phyloP scores from a whole-genome alignment of 2,113 vertebrate species.

The Sebastes fasciatus region DNA sequence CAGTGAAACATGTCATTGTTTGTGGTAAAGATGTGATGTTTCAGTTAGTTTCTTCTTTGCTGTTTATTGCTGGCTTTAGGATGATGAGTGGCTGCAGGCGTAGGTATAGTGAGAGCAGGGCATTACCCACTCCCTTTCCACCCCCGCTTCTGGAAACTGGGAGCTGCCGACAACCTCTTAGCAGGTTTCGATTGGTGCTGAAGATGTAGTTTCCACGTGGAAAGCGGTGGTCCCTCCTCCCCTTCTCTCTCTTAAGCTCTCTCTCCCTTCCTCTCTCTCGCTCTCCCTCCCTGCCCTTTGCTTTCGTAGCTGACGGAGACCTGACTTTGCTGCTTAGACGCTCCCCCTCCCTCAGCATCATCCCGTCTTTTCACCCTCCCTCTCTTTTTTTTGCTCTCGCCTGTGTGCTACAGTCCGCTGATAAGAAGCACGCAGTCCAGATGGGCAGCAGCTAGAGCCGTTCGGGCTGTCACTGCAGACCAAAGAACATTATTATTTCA shows the following conservation, averaged over 20 bases:
- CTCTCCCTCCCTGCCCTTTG: conserved; percentile 30
- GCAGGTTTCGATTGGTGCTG: conserved; percentile 52
- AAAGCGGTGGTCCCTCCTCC: conserved; percentile 36
- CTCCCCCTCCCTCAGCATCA: conserved; percentile 53
- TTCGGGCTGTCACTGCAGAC: conserved; percentile 53
- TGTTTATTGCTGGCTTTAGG: neutral
- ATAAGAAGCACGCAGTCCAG: conserved; percentile 59
- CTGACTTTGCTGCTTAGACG: conserved; percentile 68
- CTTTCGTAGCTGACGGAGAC: conserved; percentile 72
- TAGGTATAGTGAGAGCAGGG: conserved; percentile 32
- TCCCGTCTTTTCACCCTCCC: conserved; percentile 40
- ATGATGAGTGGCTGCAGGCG: conserved; percentile 19
- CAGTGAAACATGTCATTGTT: neutral
- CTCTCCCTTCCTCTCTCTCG: conserved; percentile 17
- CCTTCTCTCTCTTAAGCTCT: conserved; percentile 26
- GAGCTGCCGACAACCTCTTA: conserved; percentile 35
- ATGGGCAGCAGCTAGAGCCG: conserved; percentile 65
- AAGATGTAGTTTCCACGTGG: conserved; percentile 65
- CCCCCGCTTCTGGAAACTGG: conserved; percentile 26
- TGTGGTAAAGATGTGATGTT: neutral
- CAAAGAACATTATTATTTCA: conserved; percentile 39
- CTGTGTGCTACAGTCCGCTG: conserved; percentile 52
- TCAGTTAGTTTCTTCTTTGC: neutral
- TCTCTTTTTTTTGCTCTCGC: conserved; percentile 38
- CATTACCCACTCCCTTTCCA: conserved; percentile 9